Percentiles rank a stretch among this genome's conserved stretches.
These are phyloP conservation scores for Xylocampa areola DNA, from an alignment of 2,888 invertebrate genomes.

Conservation along the genomic window DNA sequence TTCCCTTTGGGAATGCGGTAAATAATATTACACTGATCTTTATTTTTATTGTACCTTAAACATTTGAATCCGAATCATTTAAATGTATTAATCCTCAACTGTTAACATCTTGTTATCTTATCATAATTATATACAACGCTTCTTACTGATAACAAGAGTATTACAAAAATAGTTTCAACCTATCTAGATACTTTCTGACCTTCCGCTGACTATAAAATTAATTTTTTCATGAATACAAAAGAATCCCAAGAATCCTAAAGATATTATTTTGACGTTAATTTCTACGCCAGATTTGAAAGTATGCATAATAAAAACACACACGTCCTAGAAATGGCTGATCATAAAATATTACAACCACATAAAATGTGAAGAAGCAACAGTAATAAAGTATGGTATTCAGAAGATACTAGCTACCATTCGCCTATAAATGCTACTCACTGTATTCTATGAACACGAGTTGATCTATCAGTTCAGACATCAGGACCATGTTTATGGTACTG, in stretches of 20 bases:
- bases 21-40: too few relatives aligned
- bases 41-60: too few relatives aligned
- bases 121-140: slow-evolving; percentile 9
- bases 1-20: background rate
- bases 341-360: slow-evolving; percentile 1
- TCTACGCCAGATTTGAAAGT: too few relatives aligned
- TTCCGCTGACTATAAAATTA: too few relatives aligned
- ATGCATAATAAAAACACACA: too few relatives aligned
- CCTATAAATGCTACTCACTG: slow-evolving; percentile 4
- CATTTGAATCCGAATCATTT: too few relatives aligned
- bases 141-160: slow-evolving; percentile 11
- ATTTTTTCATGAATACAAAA: too few relatives aligned
- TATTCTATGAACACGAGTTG: slow-evolving; percentile 2
- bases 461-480: slow-evolving; percentile 1
- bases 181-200: too few relatives aligned
- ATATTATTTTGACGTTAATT: too few relatives aligned
- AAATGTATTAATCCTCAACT: too few relatives aligned
- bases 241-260: too few relatives aligned
- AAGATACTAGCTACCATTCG: background rate
- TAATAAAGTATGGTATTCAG: slow-evolving; percentile 18
- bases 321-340: background rate
- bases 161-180: background rate
- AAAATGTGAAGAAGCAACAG: slow-evolving; percentile 9
- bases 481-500: slow-evolving; percentile 12
- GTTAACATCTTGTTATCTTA: too few relatives aligned